Percentiles rank a stretch among this genome's conserved stretches.
Evolutionary conservation across 2,888 invertebrate genomes (phyloP).

Genomic region (Scrobipalpa atriplicella): DNA sequence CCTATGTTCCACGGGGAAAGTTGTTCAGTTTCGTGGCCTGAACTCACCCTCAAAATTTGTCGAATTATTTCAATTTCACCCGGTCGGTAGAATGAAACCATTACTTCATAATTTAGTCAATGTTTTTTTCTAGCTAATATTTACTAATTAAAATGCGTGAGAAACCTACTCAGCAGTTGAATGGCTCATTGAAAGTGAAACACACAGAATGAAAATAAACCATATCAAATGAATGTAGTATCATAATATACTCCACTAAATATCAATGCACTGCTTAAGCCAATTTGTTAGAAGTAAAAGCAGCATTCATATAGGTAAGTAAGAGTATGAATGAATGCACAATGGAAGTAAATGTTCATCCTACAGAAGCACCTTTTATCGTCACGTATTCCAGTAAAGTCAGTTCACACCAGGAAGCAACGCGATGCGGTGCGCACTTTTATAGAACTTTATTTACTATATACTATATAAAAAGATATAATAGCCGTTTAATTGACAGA

Average conservation of each 20-base stretch:
- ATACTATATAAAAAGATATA: too few species aligned
- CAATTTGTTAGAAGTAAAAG: constrained; percentile 13
- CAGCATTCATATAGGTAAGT: not conserved
- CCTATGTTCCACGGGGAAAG: too few species aligned
- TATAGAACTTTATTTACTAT: too few species aligned
- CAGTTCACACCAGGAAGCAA: too few species aligned
- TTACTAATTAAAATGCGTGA: not conserved
- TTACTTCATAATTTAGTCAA: not conserved
- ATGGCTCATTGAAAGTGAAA: not conserved
- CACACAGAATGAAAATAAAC: not conserved
- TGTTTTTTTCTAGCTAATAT: too few species aligned
- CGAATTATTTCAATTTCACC: too few species aligned
- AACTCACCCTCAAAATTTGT: too few species aligned
- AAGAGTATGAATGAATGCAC: constrained; percentile 22
- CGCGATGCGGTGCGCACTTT: too few species aligned
- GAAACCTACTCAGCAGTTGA: not conserved
- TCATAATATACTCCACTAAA: not conserved
- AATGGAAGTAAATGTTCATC: not conserved
- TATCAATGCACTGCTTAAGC: not conserved
- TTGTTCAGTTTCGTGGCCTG: too few species aligned
- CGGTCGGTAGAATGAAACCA: too few species aligned
- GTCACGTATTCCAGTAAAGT: constrained; percentile 13
- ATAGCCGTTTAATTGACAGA: too few species aligned
- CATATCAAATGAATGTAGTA: not conserved
- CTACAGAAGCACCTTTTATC: constrained; percentile 23